These are phyloP conservation scores for Isichthys henryi DNA, from an alignment of 2,113 vertebrate species.

Conservation along the genomic window DNA sequence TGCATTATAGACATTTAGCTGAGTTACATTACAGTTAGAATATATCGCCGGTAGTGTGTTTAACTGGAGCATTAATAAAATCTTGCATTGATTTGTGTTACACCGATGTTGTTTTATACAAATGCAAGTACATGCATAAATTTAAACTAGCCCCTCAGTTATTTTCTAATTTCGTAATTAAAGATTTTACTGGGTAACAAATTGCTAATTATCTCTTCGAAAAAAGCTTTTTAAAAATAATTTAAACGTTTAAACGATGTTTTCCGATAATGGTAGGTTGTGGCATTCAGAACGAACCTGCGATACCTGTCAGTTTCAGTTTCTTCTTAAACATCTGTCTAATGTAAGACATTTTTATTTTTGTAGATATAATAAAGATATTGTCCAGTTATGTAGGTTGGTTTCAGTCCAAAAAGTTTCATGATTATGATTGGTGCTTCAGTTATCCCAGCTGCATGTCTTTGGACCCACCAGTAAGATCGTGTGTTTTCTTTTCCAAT, in stretches of 20 bases:
- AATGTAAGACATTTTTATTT: neutral
- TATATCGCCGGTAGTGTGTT: neutral
- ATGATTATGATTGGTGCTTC: neutral
- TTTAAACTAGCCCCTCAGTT: neutral
- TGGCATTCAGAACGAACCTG: neutral
- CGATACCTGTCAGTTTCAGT: neutral
- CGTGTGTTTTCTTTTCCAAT: neutral
- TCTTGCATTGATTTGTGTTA: neutral
- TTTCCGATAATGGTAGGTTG: neutral
- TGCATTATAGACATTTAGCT: neutral
- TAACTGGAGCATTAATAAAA: neutral
- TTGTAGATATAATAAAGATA: neutral
- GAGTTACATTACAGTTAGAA: neutral
- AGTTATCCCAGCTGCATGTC: neutral
- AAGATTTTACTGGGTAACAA: neutral
- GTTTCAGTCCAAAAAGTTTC: neutral
- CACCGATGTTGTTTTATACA: neutral
- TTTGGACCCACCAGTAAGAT: neutral
- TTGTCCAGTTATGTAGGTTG: neutral
- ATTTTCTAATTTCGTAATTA: neutral
- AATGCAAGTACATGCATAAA: neutral
- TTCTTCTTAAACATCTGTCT: neutral
- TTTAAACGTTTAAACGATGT: neutral
- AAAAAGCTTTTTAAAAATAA: neutral
- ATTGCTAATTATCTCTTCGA: neutral